Conservation (phyloP, 2,797 vertebrate species). For the Acridotheres tristis region DNA sequence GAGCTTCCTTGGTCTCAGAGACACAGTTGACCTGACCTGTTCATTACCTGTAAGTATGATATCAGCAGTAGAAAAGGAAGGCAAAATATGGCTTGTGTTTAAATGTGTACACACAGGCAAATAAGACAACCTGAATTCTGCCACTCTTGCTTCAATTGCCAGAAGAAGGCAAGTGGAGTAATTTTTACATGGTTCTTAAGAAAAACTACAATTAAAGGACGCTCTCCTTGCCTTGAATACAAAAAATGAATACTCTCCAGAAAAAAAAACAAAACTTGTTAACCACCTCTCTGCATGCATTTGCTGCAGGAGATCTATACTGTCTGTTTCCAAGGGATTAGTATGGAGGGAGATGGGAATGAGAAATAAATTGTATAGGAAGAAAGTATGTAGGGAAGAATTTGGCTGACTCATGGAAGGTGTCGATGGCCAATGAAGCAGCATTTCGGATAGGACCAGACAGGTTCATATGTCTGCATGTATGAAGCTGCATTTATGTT, state of each 20-base stretch:
- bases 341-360: neutral
- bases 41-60: neutral
- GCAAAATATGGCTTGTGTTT: neutral
- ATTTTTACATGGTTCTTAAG: neutral
- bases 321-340: neutral
- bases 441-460: neutral
- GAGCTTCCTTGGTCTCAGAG: neutral
- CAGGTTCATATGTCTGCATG: fast-evolving
- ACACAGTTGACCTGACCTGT: neutral
- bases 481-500: neutral
- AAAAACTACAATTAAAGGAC: neutral
- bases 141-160: neutral
- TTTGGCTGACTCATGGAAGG: neutral
- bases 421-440: neutral
- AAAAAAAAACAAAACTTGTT: neutral
- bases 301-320: neutral
- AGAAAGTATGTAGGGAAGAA: neutral
- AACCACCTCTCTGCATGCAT: neutral
- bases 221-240: neutral
- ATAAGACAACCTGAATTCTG: neutral
- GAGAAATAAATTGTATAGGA: neutral
- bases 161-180: neutral
- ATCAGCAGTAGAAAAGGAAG: neutral
- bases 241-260: neutral
- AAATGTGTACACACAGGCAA: neutral